Evolutionary conservation across 2,113 vertebrate species (phyloP).

Genomic region (Hippocampus abdominalis): DNA sequence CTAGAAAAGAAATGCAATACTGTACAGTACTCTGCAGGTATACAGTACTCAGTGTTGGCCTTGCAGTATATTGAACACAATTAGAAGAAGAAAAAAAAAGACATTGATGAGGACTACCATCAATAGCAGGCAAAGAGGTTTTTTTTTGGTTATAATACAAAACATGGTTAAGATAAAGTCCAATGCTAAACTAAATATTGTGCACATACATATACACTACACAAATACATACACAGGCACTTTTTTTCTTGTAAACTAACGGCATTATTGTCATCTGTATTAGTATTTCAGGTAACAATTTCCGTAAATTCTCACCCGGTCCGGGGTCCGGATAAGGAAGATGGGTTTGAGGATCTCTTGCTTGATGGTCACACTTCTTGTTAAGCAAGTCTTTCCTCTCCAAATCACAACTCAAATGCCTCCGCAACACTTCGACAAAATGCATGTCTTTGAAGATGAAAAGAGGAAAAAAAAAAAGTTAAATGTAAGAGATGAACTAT

Average conservation of each 20-base stretch:
- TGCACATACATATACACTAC: too few species aligned
- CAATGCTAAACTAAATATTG: too few species aligned
- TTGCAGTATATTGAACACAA: not conserved
- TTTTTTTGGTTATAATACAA: too few species aligned
- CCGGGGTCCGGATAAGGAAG: constrained; percentile 34
- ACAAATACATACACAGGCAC: too few species aligned
- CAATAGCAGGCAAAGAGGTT: too few species aligned
- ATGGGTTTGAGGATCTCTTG: constrained; percentile 22
- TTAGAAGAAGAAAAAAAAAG: too few species aligned
- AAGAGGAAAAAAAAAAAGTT: not conserved
- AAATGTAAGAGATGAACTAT: not conserved
- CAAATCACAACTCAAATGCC: constrained; percentile 56
- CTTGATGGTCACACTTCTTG: constrained; percentile 35
- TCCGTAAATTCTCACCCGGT: constrained; percentile 49
- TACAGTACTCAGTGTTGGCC: not conserved
- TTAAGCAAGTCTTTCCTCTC: constrained; percentile 33
- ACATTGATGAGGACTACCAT: too few species aligned
- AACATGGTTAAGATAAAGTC: not conserved
- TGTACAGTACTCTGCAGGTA: too few species aligned
- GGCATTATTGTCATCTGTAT: too few species aligned
- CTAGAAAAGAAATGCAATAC: too few species aligned
- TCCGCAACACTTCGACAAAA: constrained; percentile 74
- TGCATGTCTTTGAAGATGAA: constrained; percentile 42
- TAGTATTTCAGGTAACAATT: not conserved
- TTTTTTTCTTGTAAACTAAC: too few species aligned